These are phyloP conservation scores for Tinea trinotella DNA, from an alignment of 2,888 invertebrate genomes.

Conservation along the genomic window DNA sequence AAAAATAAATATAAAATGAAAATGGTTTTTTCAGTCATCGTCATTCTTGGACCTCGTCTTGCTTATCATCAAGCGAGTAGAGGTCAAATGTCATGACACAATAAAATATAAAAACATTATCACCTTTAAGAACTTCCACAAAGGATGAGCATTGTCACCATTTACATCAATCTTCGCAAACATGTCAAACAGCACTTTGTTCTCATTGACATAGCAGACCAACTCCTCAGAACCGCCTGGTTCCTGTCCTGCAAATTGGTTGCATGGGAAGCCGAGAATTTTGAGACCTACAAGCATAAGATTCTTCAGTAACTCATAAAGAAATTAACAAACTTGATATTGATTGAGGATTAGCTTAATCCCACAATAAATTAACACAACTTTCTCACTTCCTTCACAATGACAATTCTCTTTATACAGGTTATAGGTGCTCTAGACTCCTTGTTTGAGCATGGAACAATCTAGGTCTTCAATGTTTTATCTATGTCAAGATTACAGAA, in stretches of 20 bases:
- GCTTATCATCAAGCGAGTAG: too few relatives aligned
- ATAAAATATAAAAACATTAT: conserved; percentile 3
- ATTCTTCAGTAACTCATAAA: not conserved
- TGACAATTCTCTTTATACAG: too few relatives aligned
- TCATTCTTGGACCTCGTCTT: too few relatives aligned
- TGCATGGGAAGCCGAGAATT: conserved; percentile 90
- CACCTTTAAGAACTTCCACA: conserved; percentile 79
- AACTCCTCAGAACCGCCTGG: conserved; percentile 76
- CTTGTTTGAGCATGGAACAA: too few relatives aligned
- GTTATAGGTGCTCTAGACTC: too few relatives aligned
- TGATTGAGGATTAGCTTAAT: too few relatives aligned
- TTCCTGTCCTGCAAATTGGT: conserved; percentile 85
- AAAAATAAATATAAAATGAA: not conserved
- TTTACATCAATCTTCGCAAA: conserved; percentile 81
- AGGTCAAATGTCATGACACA: too few relatives aligned
- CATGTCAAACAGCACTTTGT: conserved; percentile 78
- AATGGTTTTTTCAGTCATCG: too few relatives aligned
- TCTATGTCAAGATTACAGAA: too few relatives aligned
- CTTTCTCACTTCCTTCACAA: too few relatives aligned
- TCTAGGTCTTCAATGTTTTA: too few relatives aligned
- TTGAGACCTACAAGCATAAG: conserved; percentile 73
- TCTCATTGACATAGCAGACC: conserved; percentile 73
- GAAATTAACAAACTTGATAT: not conserved
- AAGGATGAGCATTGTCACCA: conserved; percentile 74
- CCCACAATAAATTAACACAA: too few relatives aligned